phyloP scores from a whole-genome alignment of 2,888 invertebrate genomes.

The Galerucella nymphaeae region DNA sequence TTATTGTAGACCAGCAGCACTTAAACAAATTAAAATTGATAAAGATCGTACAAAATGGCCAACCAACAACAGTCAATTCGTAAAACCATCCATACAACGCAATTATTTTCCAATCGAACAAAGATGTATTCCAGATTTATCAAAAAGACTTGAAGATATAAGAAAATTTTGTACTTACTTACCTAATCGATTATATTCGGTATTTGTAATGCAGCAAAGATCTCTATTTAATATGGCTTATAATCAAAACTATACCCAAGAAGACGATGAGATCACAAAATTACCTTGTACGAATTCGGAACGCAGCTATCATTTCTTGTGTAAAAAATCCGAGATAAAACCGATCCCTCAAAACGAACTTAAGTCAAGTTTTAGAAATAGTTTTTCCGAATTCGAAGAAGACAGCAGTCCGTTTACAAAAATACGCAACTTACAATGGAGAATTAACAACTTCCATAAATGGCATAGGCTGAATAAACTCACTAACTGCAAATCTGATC shows the following conservation, averaged over 20 bases:
- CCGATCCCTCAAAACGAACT: constrained; percentile 20
- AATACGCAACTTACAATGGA: constrained; percentile 42
- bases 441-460: constrained; percentile 43
- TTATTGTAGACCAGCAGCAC: neutral
- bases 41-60: neutral
- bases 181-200: neutral
- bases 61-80: neutral
- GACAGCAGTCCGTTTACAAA: constrained; percentile 35
- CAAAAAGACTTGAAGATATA: neutral
- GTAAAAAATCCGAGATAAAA: constrained; percentile 36
- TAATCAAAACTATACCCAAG: neutral
- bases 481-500: constrained; percentile 5
- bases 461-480: constrained; percentile 41
- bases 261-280: neutral
- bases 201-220: neutral
- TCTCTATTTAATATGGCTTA: neutral
- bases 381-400: constrained; percentile 30
- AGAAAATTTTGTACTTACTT: neutral
- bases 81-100: neutral
- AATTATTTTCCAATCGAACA: neutral
- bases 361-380: constrained; percentile 30
- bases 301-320: constrained; percentile 43
- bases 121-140: neutral
- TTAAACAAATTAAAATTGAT: neutral
- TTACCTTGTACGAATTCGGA: constrained; percentile 18